Percentiles rank a stretch among this genome's conserved stretches.
Conservation (phyloP, 2,113 vertebrate genomes). For the Austrofundulus limnaeus region DNA sequence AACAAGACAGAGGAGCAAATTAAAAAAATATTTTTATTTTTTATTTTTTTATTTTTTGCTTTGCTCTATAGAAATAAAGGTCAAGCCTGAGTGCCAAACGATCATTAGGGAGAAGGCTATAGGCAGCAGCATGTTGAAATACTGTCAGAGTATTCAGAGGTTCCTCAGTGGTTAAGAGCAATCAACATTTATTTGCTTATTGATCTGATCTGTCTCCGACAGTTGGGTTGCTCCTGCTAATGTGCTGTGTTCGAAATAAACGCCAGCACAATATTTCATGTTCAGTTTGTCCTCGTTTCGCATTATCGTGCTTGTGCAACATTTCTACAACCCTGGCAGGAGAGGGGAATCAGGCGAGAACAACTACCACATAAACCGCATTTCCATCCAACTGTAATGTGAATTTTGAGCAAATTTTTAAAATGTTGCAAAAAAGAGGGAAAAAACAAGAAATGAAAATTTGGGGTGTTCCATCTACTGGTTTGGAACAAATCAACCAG, state of each 20-base stretch:
- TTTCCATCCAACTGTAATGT: no score
- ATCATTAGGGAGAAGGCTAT: conserved; percentile 13
- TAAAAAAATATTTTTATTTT: conserved; percentile 33
- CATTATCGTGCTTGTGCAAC: conserved; percentile 30
- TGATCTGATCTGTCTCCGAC: conserved; percentile 44
- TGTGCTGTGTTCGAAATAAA: conserved; percentile 47
- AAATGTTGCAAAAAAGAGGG: no score
- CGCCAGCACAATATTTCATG: conserved; percentile 41
- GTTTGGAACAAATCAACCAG: no score
- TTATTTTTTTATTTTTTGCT: conserved; percentile 44
- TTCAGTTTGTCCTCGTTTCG: conserved; percentile 3
- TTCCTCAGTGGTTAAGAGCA: conserved; percentile 45
- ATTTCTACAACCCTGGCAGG: conserved; percentile 24
- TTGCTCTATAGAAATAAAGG: conserved; percentile 40
- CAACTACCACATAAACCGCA: conserved; percentile 19
- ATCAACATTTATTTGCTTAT: conserved; percentile 62
- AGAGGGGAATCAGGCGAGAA: conserved; percentile 25
- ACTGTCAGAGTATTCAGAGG: neutral
- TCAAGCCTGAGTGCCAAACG: conserved; percentile 31
- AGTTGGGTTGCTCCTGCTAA: conserved; percentile 42
- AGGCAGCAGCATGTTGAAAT: neutral
- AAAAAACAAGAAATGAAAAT: no score
- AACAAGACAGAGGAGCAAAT: conserved; percentile 37
- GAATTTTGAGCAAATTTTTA: no score
- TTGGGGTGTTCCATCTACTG: no score